A percentile compares a stretch with the other conserved stretches of the same genome.
phyloP scores from a whole-genome alignment of 2,888 invertebrate species.

The Tipula helvola region DNA sequence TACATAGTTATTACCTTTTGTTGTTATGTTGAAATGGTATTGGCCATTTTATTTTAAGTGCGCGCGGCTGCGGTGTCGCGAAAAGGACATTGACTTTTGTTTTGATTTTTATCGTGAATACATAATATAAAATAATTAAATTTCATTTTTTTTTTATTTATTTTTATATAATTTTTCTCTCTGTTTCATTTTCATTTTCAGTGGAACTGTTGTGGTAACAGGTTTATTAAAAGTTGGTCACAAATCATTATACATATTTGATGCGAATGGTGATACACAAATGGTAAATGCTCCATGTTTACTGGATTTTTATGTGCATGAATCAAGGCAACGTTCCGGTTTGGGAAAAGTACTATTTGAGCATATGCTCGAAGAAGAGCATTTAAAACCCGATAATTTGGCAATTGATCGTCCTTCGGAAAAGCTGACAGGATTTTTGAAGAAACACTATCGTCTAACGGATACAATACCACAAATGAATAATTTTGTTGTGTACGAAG shows the following conservation, averaged over 20 bases:
- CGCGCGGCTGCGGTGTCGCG: not conserved
- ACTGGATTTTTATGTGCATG: constrained; percentile 86
- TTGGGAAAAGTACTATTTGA: constrained; percentile 76
- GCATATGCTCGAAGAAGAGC: constrained; percentile 66
- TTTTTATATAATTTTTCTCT: not conserved
- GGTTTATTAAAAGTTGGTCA: constrained; percentile 83
- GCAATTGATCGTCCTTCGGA: constrained; percentile 90
- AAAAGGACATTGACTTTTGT: not conserved
- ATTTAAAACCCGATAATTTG: constrained; percentile 53
- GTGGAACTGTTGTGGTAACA: constrained; percentile 54
- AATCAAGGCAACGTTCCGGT: constrained; percentile 72
- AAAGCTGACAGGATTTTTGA: constrained; percentile 74
- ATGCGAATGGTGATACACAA: constrained; percentile 53
- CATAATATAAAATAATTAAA: not conserved
- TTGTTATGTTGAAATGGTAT: not conserved
- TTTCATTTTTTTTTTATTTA: not conserved
- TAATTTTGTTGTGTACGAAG: constrained; percentile 76
- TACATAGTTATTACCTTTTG: not conserved
- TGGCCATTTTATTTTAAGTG: not conserved
- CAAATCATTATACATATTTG: constrained; percentile 80
- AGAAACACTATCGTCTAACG: constrained; percentile 61
- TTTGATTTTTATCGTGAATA: not conserved
- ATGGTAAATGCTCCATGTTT: constrained; percentile 77
- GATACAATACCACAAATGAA: constrained; percentile 68
- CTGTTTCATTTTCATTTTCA: not conserved